Evolutionary conservation across 2,797 vertebrate species (phyloP), one percentile per base, ranked within the genome.

Genomic region (Coccyzus lansbergi): DNA sequence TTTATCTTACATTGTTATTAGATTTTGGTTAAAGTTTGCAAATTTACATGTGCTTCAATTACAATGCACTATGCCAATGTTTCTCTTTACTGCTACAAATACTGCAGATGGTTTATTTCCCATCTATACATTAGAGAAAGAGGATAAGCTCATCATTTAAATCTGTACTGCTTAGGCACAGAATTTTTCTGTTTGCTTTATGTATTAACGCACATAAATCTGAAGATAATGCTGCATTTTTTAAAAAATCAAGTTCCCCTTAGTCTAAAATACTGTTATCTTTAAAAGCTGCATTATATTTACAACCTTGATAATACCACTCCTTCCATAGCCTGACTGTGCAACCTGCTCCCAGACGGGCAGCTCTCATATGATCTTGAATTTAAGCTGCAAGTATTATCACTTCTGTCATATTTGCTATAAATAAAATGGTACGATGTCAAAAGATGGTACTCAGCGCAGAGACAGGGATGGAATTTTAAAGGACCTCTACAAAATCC

Each of bases 391-490:
- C 76, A 91, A 89, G 48, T 72, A 74, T 95, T 94, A 93, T 91
- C 92, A 67, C 91, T 95, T 92, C 91, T 93, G 82, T 93, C 83
- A 83, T 78, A 84, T 86, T 86, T 92, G 87, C 92, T 91, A 95
- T 92, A 94, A 96, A 96, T 96, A 96, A 96, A 95, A 92, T 38
- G 55, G 91, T 93, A 96, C 92, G 70, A 88, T 91, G 91, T 95
- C 93, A 91, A 79, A 96, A 82, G 82, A 93, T 82, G 82, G 59
- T 76, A 83, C 79, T 94, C 52, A 40, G 87, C 31, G 81, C 34
- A 83, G 28, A 90, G 59, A 42, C 55, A 70, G 33, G 65, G 55
- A 81, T 42, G 40, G 72, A 85, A 82, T 93, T 83, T 93, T 89
- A 90, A 93, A 83, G 79, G 55, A 94, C 65, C 33, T 60, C 69